Base-by-base conservation (phyloP, 2,797 vertebrate species). In the Staurois parvus region DNA sequence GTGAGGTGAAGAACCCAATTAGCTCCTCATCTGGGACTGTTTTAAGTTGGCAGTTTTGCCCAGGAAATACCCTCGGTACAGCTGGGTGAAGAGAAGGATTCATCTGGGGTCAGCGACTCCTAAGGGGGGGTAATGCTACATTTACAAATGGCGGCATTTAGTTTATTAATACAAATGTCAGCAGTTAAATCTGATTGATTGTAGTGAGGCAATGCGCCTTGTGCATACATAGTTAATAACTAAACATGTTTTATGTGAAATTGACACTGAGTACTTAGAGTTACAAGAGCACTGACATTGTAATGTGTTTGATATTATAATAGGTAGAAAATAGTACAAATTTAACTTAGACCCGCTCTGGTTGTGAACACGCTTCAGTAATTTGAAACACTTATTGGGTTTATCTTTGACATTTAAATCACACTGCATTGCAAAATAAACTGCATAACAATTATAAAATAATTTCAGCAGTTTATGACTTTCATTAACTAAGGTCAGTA, bases 341-440 rank as follows among this genome's bases (percentile, higher is more conserved):
- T 59, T 21, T 28, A 42, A 1, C 48, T 67, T 32, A 29, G 17
- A 66, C 19, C 64, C 32, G 30, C 21, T 40, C 10, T 48, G 77
- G 40, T 48, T 42, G 29, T 40, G 75, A 42, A 68, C 77, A 79
- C 17, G 19, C 45, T 67, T 66, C 59, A 66, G 32, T 66, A 62
- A 12, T 45, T 48, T 68, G 40, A 79, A 79, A 79, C 48, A 79
- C 77, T 30, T 19, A 79, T 79, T 40, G 2, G 66, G 21, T 66
- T 79, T 79, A 19, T 79, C 40, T 79, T 79, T 79, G 37, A 79
- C 76, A 69, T 69, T 79, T 79, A 48, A 69, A 79, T 79, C 67
- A 42, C 62, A 52, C 52, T 68, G 68, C 26, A 19, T 24, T 42
- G 40, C 42, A 79, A 68, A 79, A 68, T 79, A 79, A 68, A 68